phyloP scores from a whole-genome alignment of 1,140 invertebrate genomes.

The Thaumetopoea pityocampa region DNA sequence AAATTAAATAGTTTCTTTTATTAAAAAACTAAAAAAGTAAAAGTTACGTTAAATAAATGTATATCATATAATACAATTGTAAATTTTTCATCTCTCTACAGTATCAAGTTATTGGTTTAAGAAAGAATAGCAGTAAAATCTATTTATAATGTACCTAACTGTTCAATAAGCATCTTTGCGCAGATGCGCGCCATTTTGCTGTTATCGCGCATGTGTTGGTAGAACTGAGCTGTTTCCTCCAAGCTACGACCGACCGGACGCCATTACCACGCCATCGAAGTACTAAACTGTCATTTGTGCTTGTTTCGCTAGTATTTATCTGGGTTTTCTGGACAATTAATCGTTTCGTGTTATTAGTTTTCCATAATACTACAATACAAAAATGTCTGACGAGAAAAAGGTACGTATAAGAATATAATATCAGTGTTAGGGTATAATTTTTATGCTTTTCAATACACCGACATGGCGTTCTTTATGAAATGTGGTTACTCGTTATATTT shows the following conservation, averaged over 20 bases:
- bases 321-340: constrained; percentile 27
- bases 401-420: constrained; percentile 56
- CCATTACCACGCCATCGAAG: constrained; percentile 70
- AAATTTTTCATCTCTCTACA: too few species aligned
- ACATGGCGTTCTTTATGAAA: constrained; percentile 65
- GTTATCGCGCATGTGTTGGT: constrained; percentile 57
- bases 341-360: constrained; percentile 41
- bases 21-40: too few species aligned
- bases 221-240: constrained; percentile 59
- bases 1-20: too few species aligned
- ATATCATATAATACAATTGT: too few species aligned
- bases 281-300: constrained; percentile 53
- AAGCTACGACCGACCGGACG: constrained; percentile 57
- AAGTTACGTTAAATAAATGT: too few species aligned
- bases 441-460: constrained; percentile 36
- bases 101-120: too few species aligned
- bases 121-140: too few species aligned
- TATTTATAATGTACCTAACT: too few species aligned
- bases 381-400: constrained; percentile 80
- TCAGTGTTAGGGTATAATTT: constrained; percentile 33
- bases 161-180: constrained; percentile 29
- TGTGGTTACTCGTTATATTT: constrained; percentile 41
- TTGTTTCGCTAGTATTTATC: constrained; percentile 38
- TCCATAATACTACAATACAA: constrained; percentile 40
- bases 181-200: constrained; percentile 55